A percentile compares a stretch with the other conserved stretches of the same genome.
These are phyloP conservation scores for Sapajus apella DNA, from an alignment of 2,113 vertebrate species.

Conservation along the genomic window DNA sequence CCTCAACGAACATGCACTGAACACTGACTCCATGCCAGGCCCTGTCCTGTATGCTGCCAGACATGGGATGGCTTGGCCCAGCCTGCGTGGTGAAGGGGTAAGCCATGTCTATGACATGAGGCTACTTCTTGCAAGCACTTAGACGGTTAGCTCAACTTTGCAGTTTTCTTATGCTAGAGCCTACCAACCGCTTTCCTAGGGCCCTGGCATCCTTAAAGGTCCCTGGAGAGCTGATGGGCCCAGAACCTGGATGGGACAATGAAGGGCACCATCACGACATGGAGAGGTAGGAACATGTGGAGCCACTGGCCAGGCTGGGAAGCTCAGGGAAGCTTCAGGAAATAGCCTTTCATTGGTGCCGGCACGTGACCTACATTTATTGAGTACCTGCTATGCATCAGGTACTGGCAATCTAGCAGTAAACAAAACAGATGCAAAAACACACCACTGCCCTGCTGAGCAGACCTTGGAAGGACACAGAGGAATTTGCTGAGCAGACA, in stretches of 20 bases:
- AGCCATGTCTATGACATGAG: too few relatives aligned
- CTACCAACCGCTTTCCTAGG: too few relatives aligned
- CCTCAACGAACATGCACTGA: background rate
- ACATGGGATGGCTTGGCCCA: background rate
- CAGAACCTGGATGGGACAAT: too few relatives aligned
- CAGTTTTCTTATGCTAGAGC: too few relatives aligned
- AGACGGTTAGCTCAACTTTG: too few relatives aligned
- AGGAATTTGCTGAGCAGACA: background rate
- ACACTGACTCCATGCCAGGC: too few relatives aligned
- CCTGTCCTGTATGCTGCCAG: accelerated
- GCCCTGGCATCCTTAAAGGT: too few relatives aligned
- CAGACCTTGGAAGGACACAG: background rate
- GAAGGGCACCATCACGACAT: background rate
- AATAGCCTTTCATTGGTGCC: accelerated
- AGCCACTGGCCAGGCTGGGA: too few relatives aligned
- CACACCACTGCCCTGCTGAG: accelerated
- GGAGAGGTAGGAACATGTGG: accelerated
- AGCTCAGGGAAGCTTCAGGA: background rate
- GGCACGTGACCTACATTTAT: accelerated
- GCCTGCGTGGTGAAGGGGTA: accelerated
- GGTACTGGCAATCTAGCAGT: background rate
- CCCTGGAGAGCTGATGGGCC: too few relatives aligned
- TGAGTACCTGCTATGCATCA: background rate
- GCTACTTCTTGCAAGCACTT: too few relatives aligned
- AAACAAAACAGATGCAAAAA: background rate